phyloP scores from a whole-genome alignment of 2,888 invertebrate species.

The Tetramorium bicarinatum region DNA sequence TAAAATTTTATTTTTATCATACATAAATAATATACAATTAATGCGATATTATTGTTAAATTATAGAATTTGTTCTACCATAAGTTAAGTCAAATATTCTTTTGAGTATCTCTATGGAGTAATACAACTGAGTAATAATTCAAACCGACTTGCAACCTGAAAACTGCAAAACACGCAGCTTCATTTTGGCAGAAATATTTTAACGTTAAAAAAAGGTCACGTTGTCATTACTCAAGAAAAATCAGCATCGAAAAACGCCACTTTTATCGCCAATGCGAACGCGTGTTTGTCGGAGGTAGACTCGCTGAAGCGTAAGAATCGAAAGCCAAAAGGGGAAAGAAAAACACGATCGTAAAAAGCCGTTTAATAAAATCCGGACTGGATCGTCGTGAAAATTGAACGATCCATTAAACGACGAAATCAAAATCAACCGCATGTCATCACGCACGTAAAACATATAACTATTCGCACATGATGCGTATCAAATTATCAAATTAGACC shows the following conservation, averaged over 20 bases:
- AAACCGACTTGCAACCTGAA: not conserved
- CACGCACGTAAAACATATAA: not conserved
- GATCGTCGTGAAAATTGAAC: conserved; percentile 5
- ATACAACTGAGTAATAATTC: not conserved
- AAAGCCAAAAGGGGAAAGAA: conserved; percentile 18
- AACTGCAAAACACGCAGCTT: not conserved
- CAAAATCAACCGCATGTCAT: not conserved
- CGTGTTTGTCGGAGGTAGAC: conserved; percentile 17
- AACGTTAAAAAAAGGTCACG: not conserved
- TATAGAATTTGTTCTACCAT: not conserved
- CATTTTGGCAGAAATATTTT: not conserved
- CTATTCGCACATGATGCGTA: not conserved
- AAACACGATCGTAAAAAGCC: conserved; percentile 15
- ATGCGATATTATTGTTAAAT: not conserved
- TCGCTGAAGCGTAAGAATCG: not conserved
- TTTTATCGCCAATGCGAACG: conserved; percentile 2
- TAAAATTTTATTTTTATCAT: not conserved
- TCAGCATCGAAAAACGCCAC: not conserved
- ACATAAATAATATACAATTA: not conserved
- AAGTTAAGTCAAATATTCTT: not conserved
- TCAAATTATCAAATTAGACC: conserved; percentile 13
- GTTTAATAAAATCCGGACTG: conserved; percentile 26
- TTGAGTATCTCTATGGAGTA: too few relatives aligned
- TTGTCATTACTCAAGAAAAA: conserved; percentile 9
- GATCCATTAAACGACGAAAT: conserved; percentile 24